phyloP scores from a whole-genome alignment of 2,113 vertebrate species.

The Catharus bicknelli region DNA sequence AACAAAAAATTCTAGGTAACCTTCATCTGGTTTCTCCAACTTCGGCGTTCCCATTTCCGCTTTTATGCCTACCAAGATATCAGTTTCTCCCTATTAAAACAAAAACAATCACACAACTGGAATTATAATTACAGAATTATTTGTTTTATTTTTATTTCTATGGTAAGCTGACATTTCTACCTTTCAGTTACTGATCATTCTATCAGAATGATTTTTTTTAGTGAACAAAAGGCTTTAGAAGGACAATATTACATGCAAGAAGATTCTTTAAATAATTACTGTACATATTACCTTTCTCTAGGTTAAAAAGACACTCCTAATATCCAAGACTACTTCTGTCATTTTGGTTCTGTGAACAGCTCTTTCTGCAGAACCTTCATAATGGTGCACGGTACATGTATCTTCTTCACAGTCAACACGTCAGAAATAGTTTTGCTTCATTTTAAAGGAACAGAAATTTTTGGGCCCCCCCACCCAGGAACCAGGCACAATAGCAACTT shows the following conservation, averaged over 20 bases:
- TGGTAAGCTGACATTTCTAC: background rate
- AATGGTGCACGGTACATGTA: background rate
- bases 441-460: background rate
- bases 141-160: background rate
- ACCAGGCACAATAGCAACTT: background rate
- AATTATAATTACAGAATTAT: background rate
- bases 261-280: background rate
- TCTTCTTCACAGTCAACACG: background rate
- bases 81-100: slow-evolving; percentile 88
- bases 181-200: background rate
- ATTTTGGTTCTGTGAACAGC: background rate
- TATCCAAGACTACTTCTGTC: background rate
- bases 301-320: background rate
- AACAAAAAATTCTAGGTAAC: slow-evolving; percentile 95
- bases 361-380: background rate
- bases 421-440: background rate
- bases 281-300: background rate
- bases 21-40: slow-evolving; percentile 85
- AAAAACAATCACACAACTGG: background rate
- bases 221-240: background rate
- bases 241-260: background rate
- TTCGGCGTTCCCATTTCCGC: slow-evolving; percentile 93
- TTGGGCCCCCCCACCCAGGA: background rate
- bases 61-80: slow-evolving; percentile 92
- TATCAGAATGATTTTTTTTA: background rate